These are phyloP conservation scores for Okapia johnstoni DNA, from an alignment of 2,113 vertebrate species.

Conservation along the genomic window DNA sequence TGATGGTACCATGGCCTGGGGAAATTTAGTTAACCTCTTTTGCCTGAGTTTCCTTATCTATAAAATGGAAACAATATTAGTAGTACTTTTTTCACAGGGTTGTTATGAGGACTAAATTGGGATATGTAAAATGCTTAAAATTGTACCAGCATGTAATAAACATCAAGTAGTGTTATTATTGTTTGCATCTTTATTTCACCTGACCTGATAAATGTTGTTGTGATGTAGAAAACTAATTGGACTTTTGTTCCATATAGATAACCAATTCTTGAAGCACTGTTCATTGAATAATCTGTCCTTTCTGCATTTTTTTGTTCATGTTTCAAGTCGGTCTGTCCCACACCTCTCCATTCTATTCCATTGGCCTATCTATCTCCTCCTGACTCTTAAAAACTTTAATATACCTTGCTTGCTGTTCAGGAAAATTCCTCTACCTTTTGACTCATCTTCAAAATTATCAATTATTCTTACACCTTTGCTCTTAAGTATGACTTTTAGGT, in stretches of 20 bases:
- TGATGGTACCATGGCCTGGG: background rate
- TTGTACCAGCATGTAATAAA: background rate
- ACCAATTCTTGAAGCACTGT: background rate
- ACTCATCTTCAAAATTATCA: background rate
- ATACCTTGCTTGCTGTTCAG: background rate
- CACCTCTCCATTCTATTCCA: background rate
- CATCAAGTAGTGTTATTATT: background rate
- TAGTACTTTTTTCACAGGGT: background rate
- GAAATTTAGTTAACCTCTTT: background rate
- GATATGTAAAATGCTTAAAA: background rate
- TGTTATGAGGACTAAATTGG: background rate
- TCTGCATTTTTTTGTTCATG: background rate
- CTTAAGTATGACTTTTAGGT: background rate
- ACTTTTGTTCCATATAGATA: background rate
- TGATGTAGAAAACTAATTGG: background rate
- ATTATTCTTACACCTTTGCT: background rate
- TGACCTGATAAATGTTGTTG: background rate
- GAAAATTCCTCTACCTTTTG: background rate
- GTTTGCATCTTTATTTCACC: background rate
- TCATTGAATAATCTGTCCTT: background rate
- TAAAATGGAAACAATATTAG: background rate
- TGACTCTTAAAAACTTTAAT: background rate
- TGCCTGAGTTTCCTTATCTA: background rate
- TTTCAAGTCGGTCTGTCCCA: background rate
- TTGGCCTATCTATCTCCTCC: background rate